Evolutionary conservation across 2,888 invertebrate species (phyloP), one percentile per base, ranked within the genome.

Genomic region (Orchesellides sinensis): DNA sequence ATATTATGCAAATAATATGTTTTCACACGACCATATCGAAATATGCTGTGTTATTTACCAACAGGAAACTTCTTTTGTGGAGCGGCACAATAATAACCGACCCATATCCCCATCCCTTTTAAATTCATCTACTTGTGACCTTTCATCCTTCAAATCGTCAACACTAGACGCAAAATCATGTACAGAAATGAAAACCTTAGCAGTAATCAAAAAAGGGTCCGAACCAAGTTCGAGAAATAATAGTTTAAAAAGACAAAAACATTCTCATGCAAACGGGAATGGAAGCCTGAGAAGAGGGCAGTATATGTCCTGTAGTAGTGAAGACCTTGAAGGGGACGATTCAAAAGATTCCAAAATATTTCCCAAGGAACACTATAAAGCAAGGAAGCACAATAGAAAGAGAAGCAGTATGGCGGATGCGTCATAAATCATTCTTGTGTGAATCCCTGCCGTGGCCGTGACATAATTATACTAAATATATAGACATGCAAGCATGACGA

Each of bases 51-150:
- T 14, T 74, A 73, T 40, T 40, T n/a, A n/a, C n/a, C n/a, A n/a
- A 12, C 66, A 88, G 89, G 94, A 94, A 91, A 93, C 94, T 92
- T 93, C 94, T 65, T 93, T 93, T 90, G 90, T 94, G 88, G 90
- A 91, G 84, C 90, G 91, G 45, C 93, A 93, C 89, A 94, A 94
- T 90, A 94, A 94, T 90, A 94, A 93, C 88, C 88, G 88, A 65
- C 88, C 89, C 12, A 87, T 88, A 47, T 86, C 87, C n/a, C 88
- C 88, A 32, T 88, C 87, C 17, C 86, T 87, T 19, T 54, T 88
- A 14, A 87, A 87, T 54, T 68, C 84, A 23, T 77, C 87, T 0
- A 68, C 85, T 0, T 84, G 85, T 72, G 87, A 87, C 35, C 65
- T 86, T 10, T 69, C 66, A 12, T 84, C 83, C 5, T 85, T 83